Conservation (phyloP, 2,113 vertebrate species). For the Chlamydotis undulata region DNA sequence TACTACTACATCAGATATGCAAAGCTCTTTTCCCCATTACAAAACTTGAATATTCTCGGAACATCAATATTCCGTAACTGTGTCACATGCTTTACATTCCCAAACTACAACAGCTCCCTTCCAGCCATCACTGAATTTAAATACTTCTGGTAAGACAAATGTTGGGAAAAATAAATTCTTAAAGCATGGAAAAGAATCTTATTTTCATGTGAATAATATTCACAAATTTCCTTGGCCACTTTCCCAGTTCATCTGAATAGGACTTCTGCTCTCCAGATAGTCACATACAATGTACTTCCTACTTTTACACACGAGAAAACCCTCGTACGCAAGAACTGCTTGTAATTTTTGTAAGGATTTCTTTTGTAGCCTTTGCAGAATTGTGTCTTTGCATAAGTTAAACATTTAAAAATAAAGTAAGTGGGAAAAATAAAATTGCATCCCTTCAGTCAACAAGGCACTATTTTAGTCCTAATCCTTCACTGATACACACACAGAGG, state of each 20-base stretch:
- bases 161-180: conserved; percentile 4
- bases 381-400: background rate
- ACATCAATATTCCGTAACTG: background rate
- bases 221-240: background rate
- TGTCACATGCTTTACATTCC: background rate
- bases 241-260: conserved; percentile 8
- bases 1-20: background rate
- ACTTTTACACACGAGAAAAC: background rate
- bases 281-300: background rate
- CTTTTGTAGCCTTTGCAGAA: background rate
- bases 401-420: conserved; percentile 6
- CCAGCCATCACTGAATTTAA: background rate
- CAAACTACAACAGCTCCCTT: background rate
- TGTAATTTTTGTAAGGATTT: background rate
- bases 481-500: background rate
- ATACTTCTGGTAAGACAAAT: background rate
- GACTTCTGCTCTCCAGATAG: background rate
- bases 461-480: background rate
- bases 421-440: conserved; percentile 22
- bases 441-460: background rate
- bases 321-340: background rate
- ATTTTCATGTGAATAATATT: background rate
- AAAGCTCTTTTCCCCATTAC: background rate
- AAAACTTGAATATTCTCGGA: background rate
- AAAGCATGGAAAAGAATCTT: background rate